Conservation (phyloP, 2,888 invertebrate genomes). For the Lucinisca nassula region DNA sequence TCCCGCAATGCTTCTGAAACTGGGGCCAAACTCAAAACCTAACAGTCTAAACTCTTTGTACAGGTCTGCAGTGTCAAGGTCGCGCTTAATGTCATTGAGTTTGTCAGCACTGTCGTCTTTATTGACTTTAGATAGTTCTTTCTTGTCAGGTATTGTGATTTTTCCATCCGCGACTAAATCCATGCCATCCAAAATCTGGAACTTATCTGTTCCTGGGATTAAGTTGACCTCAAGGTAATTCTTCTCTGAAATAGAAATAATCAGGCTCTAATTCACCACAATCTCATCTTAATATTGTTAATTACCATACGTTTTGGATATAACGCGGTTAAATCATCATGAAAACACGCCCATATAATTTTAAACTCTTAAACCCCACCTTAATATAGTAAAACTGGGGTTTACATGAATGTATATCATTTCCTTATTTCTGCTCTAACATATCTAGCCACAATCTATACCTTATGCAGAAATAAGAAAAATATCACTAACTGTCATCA, state of each 20-base stretch:
- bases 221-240: background rate
- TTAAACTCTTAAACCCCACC: background rate
- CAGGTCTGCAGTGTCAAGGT: constrained; percentile 80
- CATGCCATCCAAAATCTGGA: constrained; percentile 96
- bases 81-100: constrained; percentile 22
- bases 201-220: constrained; percentile 86
- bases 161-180: constrained; percentile 94
- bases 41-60: constrained; percentile 87
- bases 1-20: constrained; percentile 91
- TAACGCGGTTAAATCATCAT: background rate
- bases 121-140: constrained; percentile 13
- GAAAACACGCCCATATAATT: background rate
- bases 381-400: no score
- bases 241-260: background rate
- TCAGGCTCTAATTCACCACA: no score
- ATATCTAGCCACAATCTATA: no score
- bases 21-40: constrained; percentile 87
- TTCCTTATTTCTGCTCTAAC: no score
- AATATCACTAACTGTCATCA: no score
- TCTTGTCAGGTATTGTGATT: constrained; percentile 89
- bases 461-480: no score
- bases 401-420: no score
- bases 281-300: no score
- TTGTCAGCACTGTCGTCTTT: background rate
- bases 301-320: no score